Conservation (phyloP, 64 coral and sea anemone species). For the Exaiptasia diaphana region DNA sequence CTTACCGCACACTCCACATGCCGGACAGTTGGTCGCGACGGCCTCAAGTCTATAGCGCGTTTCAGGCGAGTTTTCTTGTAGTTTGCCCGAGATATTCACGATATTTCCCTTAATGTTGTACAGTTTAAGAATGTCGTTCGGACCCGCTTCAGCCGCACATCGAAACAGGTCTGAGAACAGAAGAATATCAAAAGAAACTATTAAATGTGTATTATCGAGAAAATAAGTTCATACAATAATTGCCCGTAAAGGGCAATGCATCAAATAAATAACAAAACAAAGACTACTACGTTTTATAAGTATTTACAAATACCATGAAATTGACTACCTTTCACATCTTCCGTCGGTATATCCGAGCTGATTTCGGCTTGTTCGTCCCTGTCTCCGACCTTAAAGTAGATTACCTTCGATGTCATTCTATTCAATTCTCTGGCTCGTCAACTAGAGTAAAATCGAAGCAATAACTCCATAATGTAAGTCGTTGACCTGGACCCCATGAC, state of each 20-base stretch:
- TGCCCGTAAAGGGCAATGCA: no score
- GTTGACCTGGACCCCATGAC: neutral
- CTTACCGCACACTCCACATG: slow-evolving; percentile 82
- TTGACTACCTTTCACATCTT: slow-evolving; percentile 79
- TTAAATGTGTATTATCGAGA: neutral
- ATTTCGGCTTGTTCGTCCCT: slow-evolving; percentile 79
- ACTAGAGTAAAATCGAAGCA: no score
- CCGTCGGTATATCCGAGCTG: slow-evolving; percentile 63
- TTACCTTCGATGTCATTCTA: slow-evolving; percentile 79
- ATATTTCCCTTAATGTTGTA: slow-evolving; percentile 93
- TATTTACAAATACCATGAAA: neutral
- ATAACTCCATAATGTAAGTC: no score
- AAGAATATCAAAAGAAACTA: neutral
- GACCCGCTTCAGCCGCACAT: slow-evolving; percentile 78
- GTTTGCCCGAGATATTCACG: slow-evolving; percentile 73
- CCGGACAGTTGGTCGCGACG: slow-evolving; percentile 82
- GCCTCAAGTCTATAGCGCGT: slow-evolving; percentile 70
- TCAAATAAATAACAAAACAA: no score
- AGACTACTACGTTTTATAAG: neutral
- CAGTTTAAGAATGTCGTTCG: slow-evolving; percentile 84
- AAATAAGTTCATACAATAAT: no score
- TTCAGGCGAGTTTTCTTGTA: slow-evolving; percentile 73
- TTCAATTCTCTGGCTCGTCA: no score
- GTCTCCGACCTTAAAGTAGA: slow-evolving; percentile 84
- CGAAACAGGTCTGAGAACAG: slow-evolving; percentile 76